Evolutionary conservation across 2,797 vertebrate genomes (phyloP).

Genomic region (Hypotaenidia okinawae): DNA sequence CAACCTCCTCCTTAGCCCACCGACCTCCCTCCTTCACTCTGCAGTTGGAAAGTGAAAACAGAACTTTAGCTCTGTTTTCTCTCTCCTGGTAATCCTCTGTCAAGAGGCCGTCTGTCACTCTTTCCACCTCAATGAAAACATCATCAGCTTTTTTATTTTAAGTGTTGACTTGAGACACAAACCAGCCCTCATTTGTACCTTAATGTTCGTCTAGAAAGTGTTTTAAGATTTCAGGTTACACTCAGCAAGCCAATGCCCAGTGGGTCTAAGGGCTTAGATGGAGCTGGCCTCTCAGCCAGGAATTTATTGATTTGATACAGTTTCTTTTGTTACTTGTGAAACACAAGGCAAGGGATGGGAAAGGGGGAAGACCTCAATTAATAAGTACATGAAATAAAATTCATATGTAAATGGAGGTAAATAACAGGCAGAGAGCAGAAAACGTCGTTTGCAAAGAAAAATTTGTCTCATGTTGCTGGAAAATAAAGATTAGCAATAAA

Average conservation of each 20-base stretch:
- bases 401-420: conserved; percentile 42
- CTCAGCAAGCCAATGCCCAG: conserved; percentile 60
- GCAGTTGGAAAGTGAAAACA: conserved; percentile 77
- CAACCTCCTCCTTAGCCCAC: not conserved
- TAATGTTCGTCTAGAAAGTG: conserved; percentile 64
- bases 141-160: conserved; percentile 69
- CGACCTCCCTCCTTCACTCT: conserved; percentile 45
- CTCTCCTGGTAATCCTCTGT: conserved; percentile 71
- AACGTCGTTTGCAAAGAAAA: not conserved
- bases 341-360: not conserved
- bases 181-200: conserved; percentile 65
- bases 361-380: conserved; percentile 54
- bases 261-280: conserved; percentile 59
- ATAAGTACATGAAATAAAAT: conserved; percentile 73
- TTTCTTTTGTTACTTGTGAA: conserved; percentile 77
- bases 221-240: conserved; percentile 75
- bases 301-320: conserved; percentile 76
- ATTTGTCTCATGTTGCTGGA: not conserved
- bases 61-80: conserved; percentile 71
- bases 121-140: conserved; percentile 73
- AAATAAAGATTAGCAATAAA: not conserved
- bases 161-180: conserved; percentile 76
- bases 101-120: conserved; percentile 71
- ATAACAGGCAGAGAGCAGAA: not conserved
- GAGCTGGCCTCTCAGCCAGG: conserved; percentile 55